Conservation (phyloP, 1,140 invertebrate species). For the Maniola jurtina region DNA sequence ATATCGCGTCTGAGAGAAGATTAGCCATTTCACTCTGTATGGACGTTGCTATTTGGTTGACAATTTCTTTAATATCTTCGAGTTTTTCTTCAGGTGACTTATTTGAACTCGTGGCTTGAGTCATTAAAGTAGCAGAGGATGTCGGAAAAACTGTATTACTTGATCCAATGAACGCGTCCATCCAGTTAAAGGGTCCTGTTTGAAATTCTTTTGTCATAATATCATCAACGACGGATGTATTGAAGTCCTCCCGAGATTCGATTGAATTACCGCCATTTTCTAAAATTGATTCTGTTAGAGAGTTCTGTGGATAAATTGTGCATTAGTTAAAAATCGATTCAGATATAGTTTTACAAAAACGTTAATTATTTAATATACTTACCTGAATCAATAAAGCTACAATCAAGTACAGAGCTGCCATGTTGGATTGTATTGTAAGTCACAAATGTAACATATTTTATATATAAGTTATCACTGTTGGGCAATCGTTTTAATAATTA, state of each 20-base stretch:
- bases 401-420: slow-evolving; percentile 53
- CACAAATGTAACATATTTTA: slow-evolving; percentile 39
- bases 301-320: slow-evolving; percentile 19
- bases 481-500: slow-evolving; percentile 18
- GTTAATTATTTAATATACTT: slow-evolving; percentile 21
- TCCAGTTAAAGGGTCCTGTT: slow-evolving; percentile 45
- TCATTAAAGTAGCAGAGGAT: slow-evolving; percentile 55
- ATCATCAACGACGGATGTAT: slow-evolving; percentile 33
- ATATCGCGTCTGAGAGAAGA: slow-evolving; percentile 51
- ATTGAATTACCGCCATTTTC: slow-evolving; percentile 22
- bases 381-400: slow-evolving; percentile 58
- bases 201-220: slow-evolving; percentile 35
- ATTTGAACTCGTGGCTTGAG: slow-evolving; percentile 47
- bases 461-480: slow-evolving; percentile 52
- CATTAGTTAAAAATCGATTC: not conserved
- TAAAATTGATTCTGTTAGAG: slow-evolving; percentile 5
- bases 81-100: slow-evolving; percentile 62
- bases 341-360: not conserved
- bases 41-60: slow-evolving; percentile 50
- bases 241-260: slow-evolving; percentile 16
- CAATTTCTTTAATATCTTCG: slow-evolving; percentile 63
- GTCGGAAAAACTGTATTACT: slow-evolving; percentile 42
- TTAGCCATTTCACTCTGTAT: slow-evolving; percentile 63
- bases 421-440: slow-evolving; percentile 43
- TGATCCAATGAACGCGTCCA: slow-evolving; percentile 42